These are phyloP conservation scores for Acronicta alni DNA, from an alignment of 2,888 invertebrate genomes.

Conservation along the genomic window DNA sequence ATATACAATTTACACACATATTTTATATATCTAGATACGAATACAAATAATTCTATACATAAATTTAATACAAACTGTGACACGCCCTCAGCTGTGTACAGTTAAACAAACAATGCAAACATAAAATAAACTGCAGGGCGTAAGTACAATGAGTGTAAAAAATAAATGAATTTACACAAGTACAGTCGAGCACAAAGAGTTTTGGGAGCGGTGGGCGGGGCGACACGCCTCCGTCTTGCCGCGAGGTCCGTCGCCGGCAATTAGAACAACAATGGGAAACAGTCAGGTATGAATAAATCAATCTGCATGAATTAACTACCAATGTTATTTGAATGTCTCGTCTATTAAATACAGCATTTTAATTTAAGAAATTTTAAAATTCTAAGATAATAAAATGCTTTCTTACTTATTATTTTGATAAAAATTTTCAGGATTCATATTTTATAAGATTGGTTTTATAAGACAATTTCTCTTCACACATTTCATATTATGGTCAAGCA, in stretches of 20 bases:
- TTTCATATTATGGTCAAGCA: too few species aligned
- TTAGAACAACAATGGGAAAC: constrained; percentile 75
- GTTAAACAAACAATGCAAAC: constrained; percentile 83
- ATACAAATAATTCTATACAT: constrained; percentile 18
- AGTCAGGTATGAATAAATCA: constrained; percentile 77
- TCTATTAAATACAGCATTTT: too few species aligned
- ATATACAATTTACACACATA: too few species aligned
- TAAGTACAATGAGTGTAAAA: constrained; percentile 67
- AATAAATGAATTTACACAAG: constrained; percentile 71
- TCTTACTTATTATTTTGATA: too few species aligned
- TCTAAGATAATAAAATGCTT: too few species aligned
- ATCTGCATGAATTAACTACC: constrained; percentile 66
- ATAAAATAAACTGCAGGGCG: constrained; percentile 79
- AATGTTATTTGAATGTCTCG: constrained; percentile 8
- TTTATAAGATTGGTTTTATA: too few species aligned
- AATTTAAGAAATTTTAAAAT: too few species aligned
- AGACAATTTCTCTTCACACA: too few species aligned
- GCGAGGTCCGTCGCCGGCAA: constrained; percentile 64
- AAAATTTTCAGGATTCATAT: too few species aligned
- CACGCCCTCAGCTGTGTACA: constrained; percentile 66
- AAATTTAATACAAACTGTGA: constrained; percentile 45
- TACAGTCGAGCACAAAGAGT: constrained; percentile 77
- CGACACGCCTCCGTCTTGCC: constrained; percentile 80
- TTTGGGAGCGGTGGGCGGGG: constrained; percentile 77
- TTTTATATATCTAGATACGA: background rate